Base-by-base conservation (phyloP, 1,140 invertebrate species). In the Macrosteles quadrilineatus region DNA sequence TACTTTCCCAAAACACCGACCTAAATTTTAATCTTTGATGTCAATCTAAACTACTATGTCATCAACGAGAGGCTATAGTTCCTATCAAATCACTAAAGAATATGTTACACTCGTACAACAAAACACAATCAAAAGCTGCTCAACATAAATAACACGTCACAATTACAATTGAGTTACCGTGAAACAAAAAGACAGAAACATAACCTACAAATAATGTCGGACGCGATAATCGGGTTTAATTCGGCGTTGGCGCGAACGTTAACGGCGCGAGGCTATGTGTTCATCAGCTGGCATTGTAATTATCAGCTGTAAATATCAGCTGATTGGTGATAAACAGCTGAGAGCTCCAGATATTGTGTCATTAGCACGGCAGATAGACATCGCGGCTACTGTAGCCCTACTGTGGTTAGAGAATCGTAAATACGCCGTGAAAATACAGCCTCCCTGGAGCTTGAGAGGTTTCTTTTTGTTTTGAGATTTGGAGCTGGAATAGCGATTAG, bases 261-360 rank as follows among this genome's bases (percentile, higher is more conserved):
- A 9, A 50, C 47, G 47, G n/a, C 47, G 14, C 4, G 4, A 4
- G 47, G 47, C 47, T 19, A 50, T 21, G 47, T 50, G 47, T 50
- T 50, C 47, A 50, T 50, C 47, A 50, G 47, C 55, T 27, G 12
- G 27, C 21, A 29, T 59, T 59, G 55, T 59, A 25, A 59, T 59
- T 59, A 59, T 59, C 55, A 59, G 55, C 55, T 59, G 55, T 59
- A 59, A 59, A 59, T 59, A 25, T 25, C 55, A 59, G 11, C 2
- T 14, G 27, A 59, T 30, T 6, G 55, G 4, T 59, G 55, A 59
- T 30, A 59, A 50, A 19, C 47, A 50, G 47, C 47, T 50, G 47
- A n/a, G n/a, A n/a, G n/a, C n/a, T n/a, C n/a, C n/a, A n/a, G n/a
- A 50, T 50, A 50, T 50, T 50, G 21, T 50, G 21, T 50, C 14